Evolutionary conservation across 1,140 invertebrate species (phyloP).

Genomic region (Scaptomyza graminum): DNA sequence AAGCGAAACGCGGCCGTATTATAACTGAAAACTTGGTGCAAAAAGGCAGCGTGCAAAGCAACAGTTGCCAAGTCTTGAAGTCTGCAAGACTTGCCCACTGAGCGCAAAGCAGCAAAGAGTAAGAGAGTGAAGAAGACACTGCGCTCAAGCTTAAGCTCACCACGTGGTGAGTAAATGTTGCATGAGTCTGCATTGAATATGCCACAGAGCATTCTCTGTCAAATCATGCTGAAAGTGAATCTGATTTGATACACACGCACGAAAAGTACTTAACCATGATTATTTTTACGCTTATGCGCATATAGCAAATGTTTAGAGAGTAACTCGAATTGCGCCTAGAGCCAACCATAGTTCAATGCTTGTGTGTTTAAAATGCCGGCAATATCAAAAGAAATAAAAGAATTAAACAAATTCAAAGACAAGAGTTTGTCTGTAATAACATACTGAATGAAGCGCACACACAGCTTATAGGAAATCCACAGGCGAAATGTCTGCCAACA

Average conservation of each 20-base stretch:
- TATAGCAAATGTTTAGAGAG: slow-evolving; percentile 31
- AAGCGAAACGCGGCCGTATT: slow-evolving; percentile 64
- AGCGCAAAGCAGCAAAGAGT: slow-evolving; percentile 11
- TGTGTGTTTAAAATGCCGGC: background rate
- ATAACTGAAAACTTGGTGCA: slow-evolving; percentile 72
- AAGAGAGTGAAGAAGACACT: slow-evolving; percentile 55
- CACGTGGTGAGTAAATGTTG: slow-evolving; percentile 60
- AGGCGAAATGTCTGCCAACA: slow-evolving; percentile 15
- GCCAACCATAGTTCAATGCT: slow-evolving; percentile 2
- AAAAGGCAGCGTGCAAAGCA: slow-evolving; percentile 28
- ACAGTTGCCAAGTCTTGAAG: slow-evolving; percentile 39
- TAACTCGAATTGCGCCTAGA: slow-evolving; percentile 13
- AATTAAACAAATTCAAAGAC: background rate
- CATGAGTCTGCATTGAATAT: slow-evolving; percentile 17
- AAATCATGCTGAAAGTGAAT: slow-evolving; percentile 72
- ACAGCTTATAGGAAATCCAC: background rate
- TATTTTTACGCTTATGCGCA: slow-evolving; percentile 22
- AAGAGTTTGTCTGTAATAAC: background rate
- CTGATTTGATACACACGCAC: slow-evolving; percentile 39
- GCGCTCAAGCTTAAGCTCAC: slow-evolving; percentile 22
- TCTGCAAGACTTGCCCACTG: slow-evolving; percentile 5
- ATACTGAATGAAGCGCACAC: background rate
- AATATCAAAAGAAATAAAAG: background rate
- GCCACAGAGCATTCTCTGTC: slow-evolving; percentile 67
- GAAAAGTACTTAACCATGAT: slow-evolving; percentile 46